Base-by-base conservation (phyloP, 2,888 invertebrate species). In the Monoplex corrugatus region DNA sequence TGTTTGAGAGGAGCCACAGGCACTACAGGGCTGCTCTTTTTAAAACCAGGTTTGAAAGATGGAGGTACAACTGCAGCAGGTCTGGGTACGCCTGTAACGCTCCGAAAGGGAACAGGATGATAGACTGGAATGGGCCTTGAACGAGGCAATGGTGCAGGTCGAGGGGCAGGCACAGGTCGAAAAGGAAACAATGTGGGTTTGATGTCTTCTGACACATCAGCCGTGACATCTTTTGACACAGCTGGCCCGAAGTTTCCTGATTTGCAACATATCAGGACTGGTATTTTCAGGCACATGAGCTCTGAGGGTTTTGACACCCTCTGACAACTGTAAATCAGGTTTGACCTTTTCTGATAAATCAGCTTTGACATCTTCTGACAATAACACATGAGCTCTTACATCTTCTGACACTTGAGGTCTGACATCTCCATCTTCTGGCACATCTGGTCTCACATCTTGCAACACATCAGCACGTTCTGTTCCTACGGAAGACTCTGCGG, bases 1-100 rank as follows among this genome's bases (percentile, higher is more conserved):
- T n/a, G 43, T 90, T 72, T 90, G 84, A 89, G 90, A 8, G 92
- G 92, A n/a, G 92, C 90, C 6, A 92, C 92, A 19, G 92, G 87
- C 28, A 91, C 89, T 16, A 92, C 90, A 0, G 91, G 92, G 75
- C 92, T 91, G n/a, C 87, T 89, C 89, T 86, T 91, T 45, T 90
- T 90, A 57, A 88, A 82, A 44, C 86, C 89, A 38, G 89, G 89
- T 3, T 89, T 84, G 19, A 86, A 78, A 19, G 90, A 89, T 13
- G 89, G 89, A 16, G 90, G 85, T 8, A 78, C 80, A 35, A 82
- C n/a, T 6, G 78, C 16, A 38, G 68, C 68, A 40, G 75, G 2
- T 35, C 43, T 44, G 38, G 80, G 44, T 38, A 72, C 40, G 35
- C 50, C 63, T 6, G 44, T 44, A 57, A 72, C 78, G 32, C 78